Evolutionary conservation across 2,797 vertebrate genomes (phyloP).

Genomic region (Macrochelys suwanniensis): DNA sequence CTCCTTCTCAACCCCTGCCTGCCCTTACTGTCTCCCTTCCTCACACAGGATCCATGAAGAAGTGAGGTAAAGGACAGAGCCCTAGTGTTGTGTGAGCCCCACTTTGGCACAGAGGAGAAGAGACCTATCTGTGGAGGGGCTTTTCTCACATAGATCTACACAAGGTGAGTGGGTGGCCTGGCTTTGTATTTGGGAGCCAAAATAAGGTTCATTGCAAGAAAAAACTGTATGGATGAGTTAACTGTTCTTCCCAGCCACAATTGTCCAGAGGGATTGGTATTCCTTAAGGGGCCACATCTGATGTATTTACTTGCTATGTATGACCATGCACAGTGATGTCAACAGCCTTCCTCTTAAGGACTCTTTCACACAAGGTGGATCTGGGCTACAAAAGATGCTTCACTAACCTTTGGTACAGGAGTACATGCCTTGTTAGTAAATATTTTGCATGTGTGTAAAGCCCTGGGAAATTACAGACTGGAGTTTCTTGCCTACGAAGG

Average conservation of each 20-base stretch:
- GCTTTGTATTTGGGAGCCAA: background rate
- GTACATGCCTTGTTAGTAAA: background rate
- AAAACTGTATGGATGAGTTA: background rate
- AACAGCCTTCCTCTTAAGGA: background rate
- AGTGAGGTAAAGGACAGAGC: background rate
- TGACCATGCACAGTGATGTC: background rate
- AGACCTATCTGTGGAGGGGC: background rate
- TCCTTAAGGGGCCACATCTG: background rate
- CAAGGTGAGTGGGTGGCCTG: background rate
- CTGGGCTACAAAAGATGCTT: background rate
- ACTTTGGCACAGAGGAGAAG: background rate
- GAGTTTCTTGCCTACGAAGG: slow-evolving; percentile 10
- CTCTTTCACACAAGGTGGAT: background rate
- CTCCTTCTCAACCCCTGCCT: background rate
- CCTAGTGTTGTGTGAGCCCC: background rate
- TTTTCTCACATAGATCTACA: background rate
- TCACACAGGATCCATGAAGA: background rate
- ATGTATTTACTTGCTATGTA: background rate
- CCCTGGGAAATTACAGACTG: slow-evolving; percentile 3
- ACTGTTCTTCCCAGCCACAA: background rate
- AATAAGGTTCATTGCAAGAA: background rate
- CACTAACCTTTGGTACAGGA: background rate
- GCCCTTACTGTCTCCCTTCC: background rate
- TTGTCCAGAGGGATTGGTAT: background rate
- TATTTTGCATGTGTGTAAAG: background rate